phyloP scores from a whole-genome alignment of 2,113 vertebrate genomes.

The Corynorhinus townsendii region DNA sequence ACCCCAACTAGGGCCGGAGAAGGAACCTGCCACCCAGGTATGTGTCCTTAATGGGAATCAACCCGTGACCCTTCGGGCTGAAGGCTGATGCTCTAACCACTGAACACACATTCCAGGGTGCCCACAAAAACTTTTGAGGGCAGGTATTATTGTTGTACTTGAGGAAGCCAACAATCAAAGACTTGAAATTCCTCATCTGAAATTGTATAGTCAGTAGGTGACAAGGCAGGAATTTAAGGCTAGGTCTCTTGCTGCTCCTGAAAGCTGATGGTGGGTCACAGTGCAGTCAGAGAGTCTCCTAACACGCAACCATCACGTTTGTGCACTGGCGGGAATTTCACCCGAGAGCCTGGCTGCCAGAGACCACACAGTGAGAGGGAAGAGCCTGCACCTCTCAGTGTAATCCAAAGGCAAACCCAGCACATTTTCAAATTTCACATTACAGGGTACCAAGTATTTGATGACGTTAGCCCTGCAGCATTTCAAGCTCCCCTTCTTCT shows the following conservation, averaged over 20 bases:
- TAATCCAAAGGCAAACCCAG: not conserved
- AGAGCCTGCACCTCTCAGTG: not conserved
- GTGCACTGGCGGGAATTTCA: not conserved
- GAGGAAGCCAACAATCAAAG: not conserved
- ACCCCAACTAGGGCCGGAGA: no score
- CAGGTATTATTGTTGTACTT: not conserved
- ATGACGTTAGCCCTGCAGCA: not conserved
- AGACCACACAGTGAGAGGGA: not conserved
- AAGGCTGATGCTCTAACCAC: no score
- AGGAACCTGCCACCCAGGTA: no score
- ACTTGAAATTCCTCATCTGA: not conserved
- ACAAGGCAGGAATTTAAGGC: not conserved
- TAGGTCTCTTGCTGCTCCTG: not conserved
- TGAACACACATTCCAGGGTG: no score
- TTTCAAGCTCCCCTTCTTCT: constrained; percentile 25
- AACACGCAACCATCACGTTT: accelerated
- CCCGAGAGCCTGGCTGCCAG: not conserved
- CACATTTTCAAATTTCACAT: not conserved
- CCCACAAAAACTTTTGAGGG: not conserved
- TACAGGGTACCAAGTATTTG: constrained; percentile 9
- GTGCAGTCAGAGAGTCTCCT: not conserved
- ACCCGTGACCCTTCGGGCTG: no score
- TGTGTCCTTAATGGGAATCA: no score
- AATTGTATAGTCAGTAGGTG: not conserved
- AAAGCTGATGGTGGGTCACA: not conserved